Evolutionary conservation across 2,113 vertebrate species (phyloP).

Genomic region (Delphinus delphis): DNA sequence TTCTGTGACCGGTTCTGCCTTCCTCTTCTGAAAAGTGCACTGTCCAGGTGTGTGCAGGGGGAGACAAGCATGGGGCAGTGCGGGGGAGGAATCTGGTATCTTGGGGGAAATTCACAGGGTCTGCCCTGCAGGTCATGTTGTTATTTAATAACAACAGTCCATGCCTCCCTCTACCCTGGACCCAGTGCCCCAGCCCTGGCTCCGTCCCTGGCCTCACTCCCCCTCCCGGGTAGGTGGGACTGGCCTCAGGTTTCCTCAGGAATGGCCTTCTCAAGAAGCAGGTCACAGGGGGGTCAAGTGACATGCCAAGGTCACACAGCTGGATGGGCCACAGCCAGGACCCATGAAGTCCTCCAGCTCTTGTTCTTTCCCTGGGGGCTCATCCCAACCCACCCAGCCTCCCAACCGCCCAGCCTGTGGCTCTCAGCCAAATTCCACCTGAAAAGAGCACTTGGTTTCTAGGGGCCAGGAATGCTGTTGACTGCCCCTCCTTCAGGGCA

Average conservation of each 20-base stretch:
- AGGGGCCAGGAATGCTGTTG: background rate
- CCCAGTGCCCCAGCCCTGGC: background rate
- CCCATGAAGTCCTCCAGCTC: background rate
- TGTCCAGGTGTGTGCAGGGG: no score
- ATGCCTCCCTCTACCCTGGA: background rate
- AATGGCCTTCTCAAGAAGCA: background rate
- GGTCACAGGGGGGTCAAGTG: background rate
- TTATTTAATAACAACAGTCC: background rate
- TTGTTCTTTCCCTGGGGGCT: background rate
- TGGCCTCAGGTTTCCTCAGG: background rate
- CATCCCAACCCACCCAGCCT: background rate
- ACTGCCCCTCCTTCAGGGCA: background rate
- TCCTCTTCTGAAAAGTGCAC: background rate
- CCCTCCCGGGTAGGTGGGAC: background rate
- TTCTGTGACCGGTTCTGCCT: background rate
- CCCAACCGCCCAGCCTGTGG: background rate
- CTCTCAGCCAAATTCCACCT: background rate
- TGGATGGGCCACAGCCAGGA: background rate
- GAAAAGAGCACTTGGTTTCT: background rate
- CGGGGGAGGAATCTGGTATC: background rate
- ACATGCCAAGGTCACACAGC: background rate
- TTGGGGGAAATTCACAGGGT: background rate
- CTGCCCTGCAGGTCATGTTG: background rate
- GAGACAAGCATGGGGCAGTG: background rate
- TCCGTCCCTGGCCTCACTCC: background rate